Evolutionary conservation across 2,797 vertebrate species (phyloP).

Genomic region (Neopelma chrysocephalum): DNA sequence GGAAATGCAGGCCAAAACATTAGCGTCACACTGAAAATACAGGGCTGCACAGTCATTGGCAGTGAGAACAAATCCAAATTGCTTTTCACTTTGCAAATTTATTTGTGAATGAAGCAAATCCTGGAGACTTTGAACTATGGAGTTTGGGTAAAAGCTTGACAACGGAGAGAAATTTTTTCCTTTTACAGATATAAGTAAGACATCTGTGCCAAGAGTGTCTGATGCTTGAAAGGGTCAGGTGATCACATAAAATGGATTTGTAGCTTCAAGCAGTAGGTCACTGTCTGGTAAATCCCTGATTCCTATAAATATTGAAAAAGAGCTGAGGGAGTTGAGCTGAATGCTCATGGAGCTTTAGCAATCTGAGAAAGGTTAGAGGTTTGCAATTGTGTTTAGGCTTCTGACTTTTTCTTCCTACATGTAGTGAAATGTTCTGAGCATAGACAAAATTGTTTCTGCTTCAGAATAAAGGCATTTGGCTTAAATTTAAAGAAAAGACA

Average conservation of each 20-base stretch:
- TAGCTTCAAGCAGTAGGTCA: neutral
- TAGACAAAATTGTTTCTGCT: neutral
- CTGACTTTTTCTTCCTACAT: neutral
- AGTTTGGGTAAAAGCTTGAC: neutral
- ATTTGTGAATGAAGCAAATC: neutral
- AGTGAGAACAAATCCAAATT: neutral
- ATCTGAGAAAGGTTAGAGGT: neutral
- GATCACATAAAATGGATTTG: neutral
- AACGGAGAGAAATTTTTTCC: neutral
- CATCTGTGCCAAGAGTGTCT: neutral
- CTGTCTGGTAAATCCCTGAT: neutral
- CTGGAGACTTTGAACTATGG: neutral
- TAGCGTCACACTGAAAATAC: neutral
- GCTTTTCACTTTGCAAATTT: neutral
- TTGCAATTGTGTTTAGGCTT: neutral
- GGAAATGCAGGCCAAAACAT: neutral
- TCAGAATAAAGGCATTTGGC: neutral
- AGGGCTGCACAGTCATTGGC: neutral
- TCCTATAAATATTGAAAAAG: neutral
- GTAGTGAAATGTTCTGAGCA: neutral
- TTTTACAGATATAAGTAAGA: neutral
- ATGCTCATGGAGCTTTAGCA: neutral
- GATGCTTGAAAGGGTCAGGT: neutral
- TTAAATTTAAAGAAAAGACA: neutral
- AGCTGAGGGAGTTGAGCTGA: neutral